Evolutionary conservation across 2,888 invertebrate species (phyloP).

Genomic region (Busseola fusca): DNA sequence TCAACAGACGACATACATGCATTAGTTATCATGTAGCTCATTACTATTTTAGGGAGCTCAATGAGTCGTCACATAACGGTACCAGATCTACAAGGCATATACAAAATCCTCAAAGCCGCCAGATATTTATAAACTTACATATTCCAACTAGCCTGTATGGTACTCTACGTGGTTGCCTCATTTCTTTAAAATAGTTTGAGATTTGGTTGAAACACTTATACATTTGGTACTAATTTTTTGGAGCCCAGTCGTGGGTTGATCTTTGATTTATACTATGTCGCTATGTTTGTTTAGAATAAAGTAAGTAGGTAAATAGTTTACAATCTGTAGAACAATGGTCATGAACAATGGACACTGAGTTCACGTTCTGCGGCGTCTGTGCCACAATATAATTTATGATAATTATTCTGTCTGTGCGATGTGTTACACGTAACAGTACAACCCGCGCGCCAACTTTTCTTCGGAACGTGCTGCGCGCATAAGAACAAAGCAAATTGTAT

Average conservation of each 20-base stretch:
- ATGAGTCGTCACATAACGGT: too few relatives aligned
- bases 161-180: background rate
- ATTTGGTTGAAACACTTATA: background rate
- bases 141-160: background rate
- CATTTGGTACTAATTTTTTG: background rate
- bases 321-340: background rate
- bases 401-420: too few relatives aligned
- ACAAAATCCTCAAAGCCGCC: too few relatives aligned
- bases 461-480: constrained; percentile 21
- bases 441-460: constrained; percentile 28
- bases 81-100: too few relatives aligned
- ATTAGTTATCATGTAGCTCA: too few relatives aligned
- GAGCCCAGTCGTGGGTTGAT: background rate
- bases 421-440: constrained; percentile 7
- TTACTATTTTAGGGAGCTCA: too few relatives aligned
- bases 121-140: background rate
- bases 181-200: background rate
- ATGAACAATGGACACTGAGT: background rate
- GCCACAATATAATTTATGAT: too few relatives aligned
- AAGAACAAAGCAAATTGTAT: constrained; percentile 54
- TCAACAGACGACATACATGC: too few relatives aligned
- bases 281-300: background rate
- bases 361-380: background rate
- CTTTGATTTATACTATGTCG: background rate
- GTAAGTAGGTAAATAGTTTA: background rate